phyloP scores from a whole-genome alignment of 2,797 vertebrate species.

The Perodicticus potto region DNA sequence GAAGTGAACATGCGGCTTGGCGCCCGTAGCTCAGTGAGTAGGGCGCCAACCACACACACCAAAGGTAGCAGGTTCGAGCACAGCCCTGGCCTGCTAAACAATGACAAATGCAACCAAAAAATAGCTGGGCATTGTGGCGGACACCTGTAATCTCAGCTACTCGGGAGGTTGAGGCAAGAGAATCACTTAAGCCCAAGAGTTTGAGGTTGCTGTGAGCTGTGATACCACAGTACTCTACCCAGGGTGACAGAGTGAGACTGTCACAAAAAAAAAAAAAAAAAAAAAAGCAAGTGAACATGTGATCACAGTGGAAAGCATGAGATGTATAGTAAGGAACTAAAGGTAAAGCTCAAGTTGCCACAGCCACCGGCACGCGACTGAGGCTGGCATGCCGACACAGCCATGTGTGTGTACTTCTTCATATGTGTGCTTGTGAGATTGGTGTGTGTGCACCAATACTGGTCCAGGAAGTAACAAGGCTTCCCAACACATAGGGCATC shows the following conservation, averaged over 20 bases:
- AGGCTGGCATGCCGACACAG: rapidly evolving
- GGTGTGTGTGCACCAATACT: rapidly evolving
- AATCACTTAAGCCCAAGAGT: background rate
- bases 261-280: background rate
- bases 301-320: background rate
- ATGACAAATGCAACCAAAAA: background rate
- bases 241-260: background rate
- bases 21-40: too few species aligned
- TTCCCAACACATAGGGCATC: background rate
- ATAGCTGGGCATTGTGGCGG: background rate
- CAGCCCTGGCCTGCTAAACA: too few species aligned
- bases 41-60: too few species aligned
- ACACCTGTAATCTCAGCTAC: background rate
- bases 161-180: background rate
- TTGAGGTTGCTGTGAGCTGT: background rate
- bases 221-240: background rate
- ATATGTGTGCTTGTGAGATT: rapidly evolving
- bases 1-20: background rate
- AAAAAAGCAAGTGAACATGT: rapidly evolving
- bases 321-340: rapidly evolving
- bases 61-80: too few species aligned
- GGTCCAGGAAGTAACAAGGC: too few species aligned
- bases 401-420: rapidly evolving
- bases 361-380: rapidly evolving
- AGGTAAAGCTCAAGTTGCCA: rapidly evolving